phyloP scores from a whole-genome alignment of 1,140 invertebrate species.

The Phortica variegata region DNA sequence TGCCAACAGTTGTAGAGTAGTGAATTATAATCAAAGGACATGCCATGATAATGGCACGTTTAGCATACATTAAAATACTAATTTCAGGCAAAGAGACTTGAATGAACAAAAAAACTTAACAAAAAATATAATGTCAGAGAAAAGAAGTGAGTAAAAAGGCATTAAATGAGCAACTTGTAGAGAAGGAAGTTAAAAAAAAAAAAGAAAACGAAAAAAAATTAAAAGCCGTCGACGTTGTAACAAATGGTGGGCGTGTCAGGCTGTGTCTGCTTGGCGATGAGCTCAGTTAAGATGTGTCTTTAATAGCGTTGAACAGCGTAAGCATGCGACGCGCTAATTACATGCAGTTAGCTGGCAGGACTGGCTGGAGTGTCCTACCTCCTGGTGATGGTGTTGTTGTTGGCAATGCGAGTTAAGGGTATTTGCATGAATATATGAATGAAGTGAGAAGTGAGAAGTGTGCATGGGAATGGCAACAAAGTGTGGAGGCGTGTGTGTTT shows the following conservation, averaged over 20 bases:
- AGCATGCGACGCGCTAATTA: conserved; percentile 40
- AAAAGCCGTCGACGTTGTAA: too few species aligned
- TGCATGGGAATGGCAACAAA: not conserved
- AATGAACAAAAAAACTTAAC: conserved; percentile 26
- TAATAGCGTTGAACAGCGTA: conserved; percentile 30
- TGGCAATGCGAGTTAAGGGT: conserved; percentile 16
- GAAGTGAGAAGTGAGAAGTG: conserved; percentile 22
- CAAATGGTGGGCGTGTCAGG: too few species aligned
- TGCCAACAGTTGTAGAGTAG: conserved; percentile 25
- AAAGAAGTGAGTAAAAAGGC: conserved; percentile 21
- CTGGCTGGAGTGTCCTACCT: too few species aligned
- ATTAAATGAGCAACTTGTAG: too few species aligned
- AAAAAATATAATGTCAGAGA: not conserved
- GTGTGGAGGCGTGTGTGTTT: too few species aligned
- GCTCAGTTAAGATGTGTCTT: conserved; percentile 42
- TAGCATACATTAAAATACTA: conserved; percentile 55
- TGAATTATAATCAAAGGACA: conserved; percentile 31
- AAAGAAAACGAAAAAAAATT: too few species aligned
- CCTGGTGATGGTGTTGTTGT: too few species aligned
- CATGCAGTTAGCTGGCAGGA: conserved; percentile 48
- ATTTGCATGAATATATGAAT: too few species aligned
- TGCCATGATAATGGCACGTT: conserved; percentile 44
- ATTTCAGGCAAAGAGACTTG: conserved; percentile 29
- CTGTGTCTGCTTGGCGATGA: too few species aligned
- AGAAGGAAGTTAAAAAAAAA: too few species aligned